A percentile compares a stretch with the other conserved stretches of the same genome.
phyloP scores from a whole-genome alignment of 1,140 invertebrate genomes.

The Gerris buenoi region DNA sequence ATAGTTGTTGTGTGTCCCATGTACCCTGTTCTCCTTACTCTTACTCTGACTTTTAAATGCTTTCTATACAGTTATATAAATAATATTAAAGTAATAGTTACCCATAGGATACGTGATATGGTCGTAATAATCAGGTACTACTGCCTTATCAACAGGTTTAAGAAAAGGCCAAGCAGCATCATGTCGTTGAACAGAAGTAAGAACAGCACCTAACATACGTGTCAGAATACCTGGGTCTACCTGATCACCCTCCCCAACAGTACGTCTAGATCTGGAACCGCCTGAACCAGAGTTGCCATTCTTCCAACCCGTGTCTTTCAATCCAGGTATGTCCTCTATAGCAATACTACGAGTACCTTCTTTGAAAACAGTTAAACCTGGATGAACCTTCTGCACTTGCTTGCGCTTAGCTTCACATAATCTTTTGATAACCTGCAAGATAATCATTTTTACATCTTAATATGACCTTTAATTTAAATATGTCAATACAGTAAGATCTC shows the following conservation, averaged over 20 bases:
- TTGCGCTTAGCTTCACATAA: conserved; percentile 72
- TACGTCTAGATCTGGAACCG: neutral
- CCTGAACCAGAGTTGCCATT: neutral
- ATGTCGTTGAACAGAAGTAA: conserved; percentile 56
- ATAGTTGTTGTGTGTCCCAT: too few species aligned
- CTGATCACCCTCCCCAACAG: too few species aligned
- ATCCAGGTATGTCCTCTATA: conserved; percentile 71
- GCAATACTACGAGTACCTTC: conserved; percentile 65
- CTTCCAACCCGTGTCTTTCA: neutral
- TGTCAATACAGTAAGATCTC: too few species aligned
- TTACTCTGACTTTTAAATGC: too few species aligned
- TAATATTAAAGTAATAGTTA: conserved; percentile 31
- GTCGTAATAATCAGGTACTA: conserved; percentile 94
- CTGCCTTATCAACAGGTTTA: conserved; percentile 77
- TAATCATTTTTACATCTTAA: too few species aligned
- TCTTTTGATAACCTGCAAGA: conserved; percentile 67
- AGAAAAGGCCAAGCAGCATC: conserved; percentile 83
- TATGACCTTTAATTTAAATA: too few species aligned
- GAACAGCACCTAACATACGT: neutral
- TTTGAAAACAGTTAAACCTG: conserved; percentile 81
- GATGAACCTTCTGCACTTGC: conserved; percentile 66
- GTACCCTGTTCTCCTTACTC: too few species aligned
- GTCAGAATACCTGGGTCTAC: neutral
- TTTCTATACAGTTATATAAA: too few species aligned
- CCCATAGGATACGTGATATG: conserved; percentile 98